Base-by-base conservation (phyloP, 2,888 invertebrate genomes). In the Chloroclysta siterata region DNA sequence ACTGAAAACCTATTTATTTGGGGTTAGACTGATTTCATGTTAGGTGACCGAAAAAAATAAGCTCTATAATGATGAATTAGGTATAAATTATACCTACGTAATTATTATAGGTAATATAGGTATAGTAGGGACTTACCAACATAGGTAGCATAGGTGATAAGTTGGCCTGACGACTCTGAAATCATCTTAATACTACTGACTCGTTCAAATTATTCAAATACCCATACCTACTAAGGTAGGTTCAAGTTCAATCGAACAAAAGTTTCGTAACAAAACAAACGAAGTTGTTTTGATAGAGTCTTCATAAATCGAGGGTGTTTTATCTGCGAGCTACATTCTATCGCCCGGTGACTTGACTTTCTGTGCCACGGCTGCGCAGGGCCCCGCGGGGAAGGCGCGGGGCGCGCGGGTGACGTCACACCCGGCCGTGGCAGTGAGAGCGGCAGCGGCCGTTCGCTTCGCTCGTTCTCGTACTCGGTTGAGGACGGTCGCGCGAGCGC, bases 401-500 rank as follows among this genome's bases (percentile, higher is more conserved):
- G 75, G 74, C 62, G 77, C 71, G 84, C 77, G 77, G 82, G 75
- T 90, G 92, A 92, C 93, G 92, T 91, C 92, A 91, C 89, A 81
- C 75, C 80, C 91, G 93, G 91, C 93, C 93, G 91, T 93, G 93
- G 91, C 93, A 92, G 92, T 93, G 89, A 89, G 90, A 90, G 90
- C 89, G 87, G 84, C 84, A 39, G 36, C 88, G 46, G 46, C 88
- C 89, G 60, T 17, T 60, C 86, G 82, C 17, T 76, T 82, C 81
- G 89, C 82, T 87, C 81, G 88, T 84, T 90, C 84, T 89, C 88
- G 86, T 90, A 89, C 89, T 91, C 83, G 86, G 89, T 77, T 83
- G 89, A 82, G 87, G 90, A 86, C 90, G 87, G 90, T 89, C 92
- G 92, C 88, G 87, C 87, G 85, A 86, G 87, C 83, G 83, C 80